Base-by-base conservation (phyloP, 2,113 vertebrate genomes). In the Vulpes ferrilata region DNA sequence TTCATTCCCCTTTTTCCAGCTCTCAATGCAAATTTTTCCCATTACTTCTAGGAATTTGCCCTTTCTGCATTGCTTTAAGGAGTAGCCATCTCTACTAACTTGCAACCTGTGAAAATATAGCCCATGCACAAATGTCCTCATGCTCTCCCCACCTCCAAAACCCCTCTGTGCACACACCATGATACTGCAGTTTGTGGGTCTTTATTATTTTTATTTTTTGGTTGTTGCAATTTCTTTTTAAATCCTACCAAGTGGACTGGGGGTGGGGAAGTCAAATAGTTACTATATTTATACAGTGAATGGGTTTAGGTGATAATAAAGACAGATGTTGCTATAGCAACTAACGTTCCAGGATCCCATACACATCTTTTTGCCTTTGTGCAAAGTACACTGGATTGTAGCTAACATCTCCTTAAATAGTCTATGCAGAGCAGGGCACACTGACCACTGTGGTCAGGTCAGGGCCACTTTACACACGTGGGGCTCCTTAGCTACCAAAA, bases 261-360 rank as follows among this genome's bases (percentile, higher is more conserved):
- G 93, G 91, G 86, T 88, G 86, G 93, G 90, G 93, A 97, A 98
- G 95, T 97, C 96, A 97, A 97, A 92, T 90, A 97, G 97, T 94
- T 98, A 97, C 98, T 98, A 96, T 98, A 98, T 97, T 98, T 97
- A 95, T 96, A 76, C 95, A n/a, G 83, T 93, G 93, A 97, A 97
- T 98, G 93, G 97, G 90, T 96, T 97, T 97, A 96, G 96, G 95
- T 98, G 97, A 96, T 96, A 97, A 98, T 98, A 98, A 98, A 98
- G 81, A 93, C 97, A 97, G 95, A 95, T 97, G 98, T 98, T 98
- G 96, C 96, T 84, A 98, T 98, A 92, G 97, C 95, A 98, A 98
- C 97, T 53, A 91, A 84, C 48, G 4, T 96, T 95, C 95, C 92
- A 92, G 81, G 88, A 96, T 97, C 85, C 92, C 88, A 27, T 97